Percentiles rank a stretch among this genome's conserved stretches.
Conservation (phyloP, 2,888 invertebrate genomes). For the Pinctada fucata region DNA sequence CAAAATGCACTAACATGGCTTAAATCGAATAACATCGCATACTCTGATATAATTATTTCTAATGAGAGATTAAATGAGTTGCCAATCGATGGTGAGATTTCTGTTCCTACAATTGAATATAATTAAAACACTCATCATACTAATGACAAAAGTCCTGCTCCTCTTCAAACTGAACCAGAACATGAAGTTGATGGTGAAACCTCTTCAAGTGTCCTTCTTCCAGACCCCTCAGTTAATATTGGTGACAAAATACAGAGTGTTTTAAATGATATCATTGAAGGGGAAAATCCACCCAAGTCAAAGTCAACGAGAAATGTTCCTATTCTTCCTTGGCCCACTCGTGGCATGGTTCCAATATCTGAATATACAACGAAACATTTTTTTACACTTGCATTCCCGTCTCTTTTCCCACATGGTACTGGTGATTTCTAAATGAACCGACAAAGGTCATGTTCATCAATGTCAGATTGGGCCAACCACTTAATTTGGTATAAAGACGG, state of each 20-base stretch:
- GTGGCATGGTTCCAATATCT: conserved; percentile 43
- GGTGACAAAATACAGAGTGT: conserved; percentile 27
- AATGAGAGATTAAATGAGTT: conserved; percentile 31
- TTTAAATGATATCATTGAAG: not conserved
- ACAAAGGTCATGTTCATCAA: conserved; percentile 32
- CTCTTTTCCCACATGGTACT: conserved; percentile 49
- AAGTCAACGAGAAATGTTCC: not conserved
- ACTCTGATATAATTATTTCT: conserved; percentile 39
- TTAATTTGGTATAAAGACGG: conserved; percentile 42
- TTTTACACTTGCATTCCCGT: conserved; percentile 49
- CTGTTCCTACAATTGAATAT: not conserved
- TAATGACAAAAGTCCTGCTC: conserved; percentile 37
- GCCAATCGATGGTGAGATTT: conserved; percentile 28
- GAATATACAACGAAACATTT: conserved; percentile 48
- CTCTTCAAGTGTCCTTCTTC: conserved; percentile 37
- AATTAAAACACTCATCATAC: conserved; percentile 10
- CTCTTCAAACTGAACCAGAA: conserved; percentile 33
- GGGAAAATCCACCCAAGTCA: not conserved
- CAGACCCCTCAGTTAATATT: conserved; percentile 22
- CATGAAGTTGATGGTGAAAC: conserved; percentile 25
- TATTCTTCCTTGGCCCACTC: conserved; percentile 48
- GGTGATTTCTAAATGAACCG: conserved; percentile 50
- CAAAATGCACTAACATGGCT: conserved; percentile 41
- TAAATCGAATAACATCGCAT: conserved; percentile 39
- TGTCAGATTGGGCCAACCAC: conserved; percentile 46